phyloP scores from a whole-genome alignment of 2,113 vertebrate species.

The Myanophis thanlyinensis region DNA sequence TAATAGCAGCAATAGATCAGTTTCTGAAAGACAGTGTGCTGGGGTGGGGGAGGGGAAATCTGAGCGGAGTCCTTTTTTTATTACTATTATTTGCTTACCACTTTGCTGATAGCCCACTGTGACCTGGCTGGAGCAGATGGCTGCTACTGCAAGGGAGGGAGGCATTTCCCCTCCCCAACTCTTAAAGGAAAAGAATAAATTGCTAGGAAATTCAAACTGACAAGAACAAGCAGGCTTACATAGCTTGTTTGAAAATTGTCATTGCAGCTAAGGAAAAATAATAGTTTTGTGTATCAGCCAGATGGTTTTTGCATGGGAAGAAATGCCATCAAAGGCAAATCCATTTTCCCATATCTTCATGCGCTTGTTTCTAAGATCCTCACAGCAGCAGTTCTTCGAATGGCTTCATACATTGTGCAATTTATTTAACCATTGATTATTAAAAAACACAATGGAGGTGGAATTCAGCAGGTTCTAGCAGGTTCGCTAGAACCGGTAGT shows the following conservation, averaged over 20 bases:
- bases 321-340: not conserved
- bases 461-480: no score
- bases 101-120: not conserved
- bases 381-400: not conserved
- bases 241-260: not conserved
- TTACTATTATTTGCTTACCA: not conserved
- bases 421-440: not conserved
- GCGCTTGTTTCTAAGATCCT: not conserved
- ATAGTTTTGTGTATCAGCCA: not conserved
- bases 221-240: not conserved
- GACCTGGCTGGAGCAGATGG: not conserved
- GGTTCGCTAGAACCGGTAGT: no score
- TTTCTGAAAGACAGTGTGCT: not conserved
- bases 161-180: not conserved
- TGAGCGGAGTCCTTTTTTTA: not conserved
- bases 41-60: not conserved
- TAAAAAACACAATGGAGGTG: not conserved
- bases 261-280: not conserved
- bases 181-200: not conserved
- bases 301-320: not conserved
- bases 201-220: not conserved
- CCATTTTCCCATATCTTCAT: not conserved
- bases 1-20: constrained; percentile 12
- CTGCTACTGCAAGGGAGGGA: not conserved
- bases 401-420: not conserved